Evolutionary conservation across 2,888 invertebrate genomes (phyloP), one percentile per base, ranked within the genome.

Genomic region (Euplexia lucipara): DNA sequence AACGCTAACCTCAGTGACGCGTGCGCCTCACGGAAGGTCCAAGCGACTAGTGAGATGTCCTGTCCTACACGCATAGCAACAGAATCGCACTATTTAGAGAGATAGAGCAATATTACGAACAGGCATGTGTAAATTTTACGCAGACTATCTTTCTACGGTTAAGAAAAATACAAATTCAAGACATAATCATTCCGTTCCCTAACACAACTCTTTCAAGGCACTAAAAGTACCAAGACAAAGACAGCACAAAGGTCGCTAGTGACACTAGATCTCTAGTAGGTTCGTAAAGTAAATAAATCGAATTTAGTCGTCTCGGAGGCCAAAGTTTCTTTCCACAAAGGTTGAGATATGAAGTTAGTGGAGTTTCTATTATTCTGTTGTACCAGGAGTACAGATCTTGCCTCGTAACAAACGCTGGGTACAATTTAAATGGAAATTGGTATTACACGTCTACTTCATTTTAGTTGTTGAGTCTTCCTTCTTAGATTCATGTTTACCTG

Each of bases 241-340:
- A 39, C 34, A 34, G 49, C 51, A 61, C 42, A 75, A 49, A 66
- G 49, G 54, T 71, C 44, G 48, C 67, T 26, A 48, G 58, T 74
- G 51, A 52, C 57, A 57, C 52, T 63, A 44, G 34, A 32, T 58
- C 18, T 34, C 53, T 10, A 72, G 59, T 18, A 54, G 64, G 47
- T 61, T 48, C 34, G 20, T 61, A 39, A 62, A 65, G 64, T 79
- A 83, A 83, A 87, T 87, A 87, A 87, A 88, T 88, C 82, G 82
- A 86, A 87, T 88, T 86, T 83, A 79, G 81, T 81, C 76, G 77
- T 76, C 83, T 81, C 65, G 56, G 75, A 65, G 75, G 70, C 72
- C 53, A 34, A 75, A 82, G 78, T 81, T 79, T 77, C 77, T 75
- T 76, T 66, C 74, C 52, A 70, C 80, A 77, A 81, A 82, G 83